These are phyloP conservation scores for Apeltes quadracus DNA, from an alignment of 2,113 vertebrate genomes.

Conservation along the genomic window DNA sequence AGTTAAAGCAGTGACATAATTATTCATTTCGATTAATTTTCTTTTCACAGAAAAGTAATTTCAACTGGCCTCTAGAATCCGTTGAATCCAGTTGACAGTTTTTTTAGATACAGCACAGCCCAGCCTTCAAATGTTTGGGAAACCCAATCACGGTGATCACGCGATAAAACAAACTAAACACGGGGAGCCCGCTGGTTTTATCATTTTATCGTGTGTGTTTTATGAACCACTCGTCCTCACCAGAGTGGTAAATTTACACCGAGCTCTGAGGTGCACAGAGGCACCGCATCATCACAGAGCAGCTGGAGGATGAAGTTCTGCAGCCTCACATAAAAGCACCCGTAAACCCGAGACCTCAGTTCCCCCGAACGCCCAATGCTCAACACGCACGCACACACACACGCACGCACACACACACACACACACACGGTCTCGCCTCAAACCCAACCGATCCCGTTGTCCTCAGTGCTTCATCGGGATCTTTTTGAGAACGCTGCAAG, in stretches of 20 bases:
- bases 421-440: conserved; percentile 70
- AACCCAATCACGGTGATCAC: conserved; percentile 13
- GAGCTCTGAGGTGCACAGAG: conserved; percentile 64
- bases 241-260: conserved; percentile 73
- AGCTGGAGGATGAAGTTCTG: conserved; percentile 61
- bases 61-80: too few species aligned
- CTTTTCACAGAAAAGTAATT: background rate
- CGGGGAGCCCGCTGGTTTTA: background rate
- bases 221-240: conserved; percentile 62
- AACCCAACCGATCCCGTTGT: conserved; percentile 64
- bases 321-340: conserved; percentile 75
- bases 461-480: conserved; percentile 60
- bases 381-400: conserved; percentile 20
- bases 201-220: conserved; percentile 63
- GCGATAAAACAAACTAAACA: background rate
- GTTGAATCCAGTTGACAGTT: background rate
- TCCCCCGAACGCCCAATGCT: conserved; percentile 72
- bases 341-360: conserved; percentile 75
- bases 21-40: background rate
- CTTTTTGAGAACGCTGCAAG: conserved; percentile 38
- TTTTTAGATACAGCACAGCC: background rate
- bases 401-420: conserved; percentile 34
- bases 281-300: conserved; percentile 71
- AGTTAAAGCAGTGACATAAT: background rate
- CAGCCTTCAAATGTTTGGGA: conserved; percentile 8